Base-by-base conservation (phyloP, 92 coral and sea anemone species). In the Phenganax subtilis region DNA sequence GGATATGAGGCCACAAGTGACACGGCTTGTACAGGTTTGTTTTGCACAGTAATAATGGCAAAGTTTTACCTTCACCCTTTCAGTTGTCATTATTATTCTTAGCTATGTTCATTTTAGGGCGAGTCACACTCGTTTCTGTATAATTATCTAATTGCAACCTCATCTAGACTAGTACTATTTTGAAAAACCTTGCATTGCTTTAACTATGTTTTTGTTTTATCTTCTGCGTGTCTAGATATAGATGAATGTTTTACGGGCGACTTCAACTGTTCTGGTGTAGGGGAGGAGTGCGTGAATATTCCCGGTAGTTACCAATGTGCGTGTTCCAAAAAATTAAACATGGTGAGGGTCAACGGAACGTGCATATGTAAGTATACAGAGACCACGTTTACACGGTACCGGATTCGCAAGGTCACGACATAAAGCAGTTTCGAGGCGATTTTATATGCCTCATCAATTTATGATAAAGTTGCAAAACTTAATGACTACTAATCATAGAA, bases 261-360 rank as follows among this genome's bases (percentile, higher is more conserved):
- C 27, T 29, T 14, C n/a, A 15, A 0, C 0, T 76, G 81, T 52
- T 6, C 28, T 31, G 81, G 81, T 6, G 51, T 20, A 44, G 81
- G 81, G 0, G 70, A 76, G 28, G 54, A 57, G 20, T 76, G 81
- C 47, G 81, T 57, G 60, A 76, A 76, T 20, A 25, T 76, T 57
- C 69, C 54, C 16, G 81, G 81, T 57, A 58, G 70, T 20, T 59
- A 29, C 56, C 58, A 55, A 59, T 76, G 81, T 54, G 59, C 30
- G 1, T 76, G 81, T 25, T 29, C 54, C 6, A 59, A 76, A 15
- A 58, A 59, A 8, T 57, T 61, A 55, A 76, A 76, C 59, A 61
- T 76, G 59, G 54, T 76, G 25, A 76, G 70, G 31, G 70, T 76
- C 60, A 76, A 76, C 60, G 81, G 81, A 16, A 30, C 70, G 55